Percentiles rank a stretch among this genome's conserved stretches.
These are phyloP conservation scores for Thamnophis sirtalis DNA, from an alignment of 2,113 vertebrate species.

Conservation along the genomic window DNA sequence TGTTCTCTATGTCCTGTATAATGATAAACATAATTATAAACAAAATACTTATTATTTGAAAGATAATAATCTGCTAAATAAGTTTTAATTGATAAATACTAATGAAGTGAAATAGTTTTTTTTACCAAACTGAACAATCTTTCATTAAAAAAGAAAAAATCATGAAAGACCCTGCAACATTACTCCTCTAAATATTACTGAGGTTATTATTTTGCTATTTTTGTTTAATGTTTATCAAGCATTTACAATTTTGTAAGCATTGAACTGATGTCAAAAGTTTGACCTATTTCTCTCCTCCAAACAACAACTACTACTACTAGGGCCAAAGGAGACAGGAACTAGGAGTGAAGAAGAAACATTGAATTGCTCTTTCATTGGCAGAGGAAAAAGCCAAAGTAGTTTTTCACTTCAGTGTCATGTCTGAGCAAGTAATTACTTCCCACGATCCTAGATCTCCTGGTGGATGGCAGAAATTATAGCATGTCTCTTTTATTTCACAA, in stretches of 20 bases:
- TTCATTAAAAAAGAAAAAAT: background rate
- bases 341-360: background rate
- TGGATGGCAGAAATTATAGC: background rate
- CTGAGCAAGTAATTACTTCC: background rate
- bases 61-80: background rate
- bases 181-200: background rate
- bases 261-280: background rate
- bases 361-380: background rate
- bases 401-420: background rate
- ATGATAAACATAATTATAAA: constrained; percentile 24
- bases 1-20: background rate
- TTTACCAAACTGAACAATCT: background rate
- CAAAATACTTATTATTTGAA: constrained; percentile 21
- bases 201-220: constrained; percentile 1
- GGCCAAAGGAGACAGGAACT: background rate
- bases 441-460: background rate
- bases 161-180: background rate
- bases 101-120: background rate
- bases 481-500: background rate
- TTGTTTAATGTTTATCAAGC: background rate
- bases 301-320: background rate
- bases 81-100: background rate
- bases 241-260: background rate
- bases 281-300: background rate
- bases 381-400: background rate